These are phyloP conservation scores for Eilema griseolum DNA, from an alignment of 2,888 invertebrate species.

Conservation along the genomic window DNA sequence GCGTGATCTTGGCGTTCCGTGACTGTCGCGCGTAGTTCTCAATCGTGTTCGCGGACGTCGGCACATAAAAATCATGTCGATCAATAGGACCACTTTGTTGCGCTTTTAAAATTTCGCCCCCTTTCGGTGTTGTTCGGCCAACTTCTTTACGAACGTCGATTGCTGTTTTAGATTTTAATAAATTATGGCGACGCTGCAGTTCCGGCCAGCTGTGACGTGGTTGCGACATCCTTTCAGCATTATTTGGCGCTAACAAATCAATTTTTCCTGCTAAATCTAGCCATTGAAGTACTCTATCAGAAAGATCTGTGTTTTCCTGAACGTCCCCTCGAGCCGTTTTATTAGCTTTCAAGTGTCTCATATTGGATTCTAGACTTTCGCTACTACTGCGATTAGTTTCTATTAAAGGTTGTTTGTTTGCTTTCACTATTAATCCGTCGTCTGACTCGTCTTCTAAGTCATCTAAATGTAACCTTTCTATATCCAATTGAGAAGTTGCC, in stretches of 20 bases:
- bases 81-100: constrained; percentile 74
- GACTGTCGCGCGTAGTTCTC: constrained; percentile 85
- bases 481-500: constrained; percentile 55
- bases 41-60: constrained; percentile 81
- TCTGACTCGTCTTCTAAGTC: constrained; percentile 70
- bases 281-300: constrained; percentile 93
- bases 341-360: constrained; percentile 74
- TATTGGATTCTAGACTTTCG: constrained; percentile 60
- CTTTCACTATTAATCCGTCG: constrained; percentile 67
- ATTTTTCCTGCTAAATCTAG: constrained; percentile 90
- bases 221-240: constrained; percentile 72
- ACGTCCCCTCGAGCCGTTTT: constrained; percentile 72
- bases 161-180: constrained; percentile 75
- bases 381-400: constrained; percentile 60
- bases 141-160: constrained; percentile 71
- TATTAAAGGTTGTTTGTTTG: constrained; percentile 67
- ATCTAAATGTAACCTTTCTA: constrained; percentile 72
- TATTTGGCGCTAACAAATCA: constrained; percentile 74
- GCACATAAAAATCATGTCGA: constrained; percentile 78
- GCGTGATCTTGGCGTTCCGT: constrained; percentile 77
- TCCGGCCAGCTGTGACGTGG: constrained; percentile 82
- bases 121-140: constrained; percentile 64
- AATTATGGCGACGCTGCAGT: constrained; percentile 68
- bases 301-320: constrained; percentile 77
- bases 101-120: constrained; percentile 68